Base-by-base conservation (phyloP, 53 echinoderm and acorn worm genomes). In the Stichopus horrens region DNA sequence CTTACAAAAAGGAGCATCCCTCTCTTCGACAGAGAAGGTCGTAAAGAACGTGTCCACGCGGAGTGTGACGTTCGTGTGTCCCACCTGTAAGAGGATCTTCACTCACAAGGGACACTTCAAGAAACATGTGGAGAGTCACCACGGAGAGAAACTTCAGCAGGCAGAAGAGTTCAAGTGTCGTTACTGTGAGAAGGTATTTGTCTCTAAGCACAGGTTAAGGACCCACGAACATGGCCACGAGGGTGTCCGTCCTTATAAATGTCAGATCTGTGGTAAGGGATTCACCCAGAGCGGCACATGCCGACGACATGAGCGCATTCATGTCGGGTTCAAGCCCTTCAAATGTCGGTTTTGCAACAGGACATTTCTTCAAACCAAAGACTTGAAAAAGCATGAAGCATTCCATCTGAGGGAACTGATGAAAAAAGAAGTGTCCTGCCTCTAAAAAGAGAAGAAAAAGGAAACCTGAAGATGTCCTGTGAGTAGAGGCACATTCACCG, bases 181-280 rank as follows among this genome's bases (percentile, higher is more conserved):
- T 37, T 86, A 73, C 22, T 86, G 86, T 53, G 86, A 86, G 52
- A 86, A 86, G 22, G 74, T 74, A 18, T 86, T 86, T 53, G 86
- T 86, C 21, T 87, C 87, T 18, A 87, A 74, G 53, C 87, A 87
- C 55, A 54, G 87, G 55, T 22, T 87, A 18, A 74, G 58, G 21
- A 87, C 74, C 37, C 87, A 87, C 20, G 87, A 87, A 55, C 87
- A 87, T 55, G 87, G 74, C 75, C 87, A 87, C 51, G 85, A 85
- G 65, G 85, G 85, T 6, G 52, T 85, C 9, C 23, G 85, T 18
- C 85, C 85, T 16, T 85, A 85, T 16, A 85, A 85, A 37, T 85
- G 85, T 52, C 85, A 85, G 52, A 85, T 85, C 21, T 85, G 85
- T 66, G 85, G 85, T 9, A 85, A 85, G 22, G 85, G 85, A 10